These are phyloP conservation scores for Pseudochromis fuscus DNA, from an alignment of 2,797 vertebrate species.

Conservation along the genomic window DNA sequence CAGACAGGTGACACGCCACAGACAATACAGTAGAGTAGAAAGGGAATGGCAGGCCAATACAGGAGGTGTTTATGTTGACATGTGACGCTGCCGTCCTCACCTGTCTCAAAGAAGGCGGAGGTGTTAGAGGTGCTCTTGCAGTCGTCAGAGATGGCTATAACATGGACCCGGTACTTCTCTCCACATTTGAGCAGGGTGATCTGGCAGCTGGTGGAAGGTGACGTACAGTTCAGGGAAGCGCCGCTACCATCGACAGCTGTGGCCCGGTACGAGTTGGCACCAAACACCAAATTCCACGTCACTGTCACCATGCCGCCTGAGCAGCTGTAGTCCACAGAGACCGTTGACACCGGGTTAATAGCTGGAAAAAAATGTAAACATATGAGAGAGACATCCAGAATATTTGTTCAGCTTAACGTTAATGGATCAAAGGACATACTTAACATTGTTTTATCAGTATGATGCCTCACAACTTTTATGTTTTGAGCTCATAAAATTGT, in stretches of 20 bases:
- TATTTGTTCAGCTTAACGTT: neutral
- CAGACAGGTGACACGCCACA: constrained; percentile 10
- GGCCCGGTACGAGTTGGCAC: constrained; percentile 78
- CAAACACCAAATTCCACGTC: constrained; percentile 78
- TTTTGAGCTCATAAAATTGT: too few species aligned
- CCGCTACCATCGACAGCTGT: constrained; percentile 64
- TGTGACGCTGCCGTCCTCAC: constrained; percentile 62
- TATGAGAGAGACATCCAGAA: neutral
- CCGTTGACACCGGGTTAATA: constrained; percentile 69
- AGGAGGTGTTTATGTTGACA: neutral
- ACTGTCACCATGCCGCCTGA: constrained; percentile 65
- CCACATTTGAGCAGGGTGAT: constrained; percentile 80
- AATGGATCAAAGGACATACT: neutral
- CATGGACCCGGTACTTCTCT: constrained; percentile 72
- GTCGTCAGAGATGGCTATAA: constrained; percentile 70
- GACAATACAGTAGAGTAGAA: constrained; percentile 10
- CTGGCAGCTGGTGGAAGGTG: constrained; percentile 73
- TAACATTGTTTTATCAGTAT: too few species aligned
- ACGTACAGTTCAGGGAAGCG: constrained; percentile 73
- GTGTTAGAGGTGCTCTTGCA: constrained; percentile 76
- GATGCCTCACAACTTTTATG: too few species aligned
- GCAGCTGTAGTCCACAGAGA: constrained; percentile 79
- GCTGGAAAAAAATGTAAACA: constrained; percentile 58
- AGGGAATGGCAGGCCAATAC: neutral
- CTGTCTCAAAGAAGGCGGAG: constrained; percentile 78